Percentiles rank a stretch among this genome's conserved stretches.
Evolutionary conservation across 2,797 vertebrate genomes (phyloP).

Genomic region (Takifugu ocellatus): DNA sequence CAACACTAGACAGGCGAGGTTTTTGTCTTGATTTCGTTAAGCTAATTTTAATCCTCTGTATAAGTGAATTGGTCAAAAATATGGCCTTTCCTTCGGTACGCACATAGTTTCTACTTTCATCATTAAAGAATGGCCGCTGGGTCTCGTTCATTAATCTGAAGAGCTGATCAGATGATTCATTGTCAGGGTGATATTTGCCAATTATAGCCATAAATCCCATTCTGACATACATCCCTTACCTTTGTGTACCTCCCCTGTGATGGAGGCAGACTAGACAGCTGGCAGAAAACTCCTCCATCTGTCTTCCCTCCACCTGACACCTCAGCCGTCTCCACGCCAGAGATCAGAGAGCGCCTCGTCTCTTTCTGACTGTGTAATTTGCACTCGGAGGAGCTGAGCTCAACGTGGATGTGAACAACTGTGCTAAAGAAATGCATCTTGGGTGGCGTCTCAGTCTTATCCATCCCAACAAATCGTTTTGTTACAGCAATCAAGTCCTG

Average conservation of each 20-base stretch:
- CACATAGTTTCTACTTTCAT: no score
- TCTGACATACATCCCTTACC: slow-evolving; percentile 15
- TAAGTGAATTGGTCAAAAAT: no score
- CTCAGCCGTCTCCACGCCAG: slow-evolving; percentile 39
- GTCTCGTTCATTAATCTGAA: neutral
- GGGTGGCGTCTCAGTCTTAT: slow-evolving; percentile 41
- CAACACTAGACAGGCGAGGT: no score
- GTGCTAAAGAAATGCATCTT: slow-evolving; percentile 40
- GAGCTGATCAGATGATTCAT: slow-evolving; percentile 38
- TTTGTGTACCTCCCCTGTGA: slow-evolving; percentile 24
- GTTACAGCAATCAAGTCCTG: slow-evolving; percentile 43
- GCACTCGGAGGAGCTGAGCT: slow-evolving; percentile 43
- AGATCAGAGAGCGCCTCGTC: slow-evolving; percentile 56
- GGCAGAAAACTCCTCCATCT: slow-evolving; percentile 53
- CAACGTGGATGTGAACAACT: slow-evolving; percentile 55
- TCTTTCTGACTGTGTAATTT: slow-evolving; percentile 52
- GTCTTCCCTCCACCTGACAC: slow-evolving; percentile 43
- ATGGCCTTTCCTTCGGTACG: no score
- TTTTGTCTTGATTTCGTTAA: no score
- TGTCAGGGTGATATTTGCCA: slow-evolving; percentile 24
- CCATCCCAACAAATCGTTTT: slow-evolving; percentile 45
- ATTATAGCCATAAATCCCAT: slow-evolving; percentile 33
- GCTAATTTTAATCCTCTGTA: no score
- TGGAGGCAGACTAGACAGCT: slow-evolving; percentile 46
- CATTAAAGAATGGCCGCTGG: no score